These are phyloP conservation scores for Petrocephalus microphthalmus DNA, from an alignment of 2,113 vertebrate genomes.

Conservation along the genomic window DNA sequence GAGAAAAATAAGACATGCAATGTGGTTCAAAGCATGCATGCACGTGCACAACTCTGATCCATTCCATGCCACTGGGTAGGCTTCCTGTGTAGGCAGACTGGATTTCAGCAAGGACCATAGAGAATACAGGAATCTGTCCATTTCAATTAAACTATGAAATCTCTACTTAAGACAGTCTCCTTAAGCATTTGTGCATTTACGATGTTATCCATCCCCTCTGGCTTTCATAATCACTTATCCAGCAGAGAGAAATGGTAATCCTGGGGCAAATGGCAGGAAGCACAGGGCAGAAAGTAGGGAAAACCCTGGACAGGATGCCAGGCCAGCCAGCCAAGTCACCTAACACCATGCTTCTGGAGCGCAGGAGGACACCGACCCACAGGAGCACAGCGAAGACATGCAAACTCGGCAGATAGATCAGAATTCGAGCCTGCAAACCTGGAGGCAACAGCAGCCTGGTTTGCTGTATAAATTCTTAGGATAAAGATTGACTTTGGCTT, in stretches of 20 bases:
- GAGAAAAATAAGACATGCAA: not conserved
- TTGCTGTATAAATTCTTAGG: not conserved
- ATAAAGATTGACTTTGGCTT: not conserved
- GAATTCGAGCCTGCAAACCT: not conserved
- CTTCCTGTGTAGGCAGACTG: not conserved
- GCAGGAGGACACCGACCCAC: not conserved
- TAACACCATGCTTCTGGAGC: not conserved
- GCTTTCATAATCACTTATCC: not conserved
- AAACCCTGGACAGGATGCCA: not conserved
- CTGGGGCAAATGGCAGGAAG: not conserved
- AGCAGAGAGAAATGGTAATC: not conserved
- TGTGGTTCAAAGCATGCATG: not conserved
- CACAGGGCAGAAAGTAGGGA: not conserved
- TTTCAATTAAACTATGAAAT: not conserved
- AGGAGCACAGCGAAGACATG: not conserved
- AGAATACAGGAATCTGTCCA: not conserved
- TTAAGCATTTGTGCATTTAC: not conserved
- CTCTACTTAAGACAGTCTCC: not conserved
- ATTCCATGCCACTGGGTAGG: not conserved
- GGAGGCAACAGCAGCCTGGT: not conserved
- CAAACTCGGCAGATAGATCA: not conserved
- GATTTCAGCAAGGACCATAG: not conserved
- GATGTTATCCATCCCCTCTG: not conserved
- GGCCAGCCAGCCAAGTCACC: conserved; percentile 1
- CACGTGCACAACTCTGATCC: too few species aligned